These are phyloP conservation scores for Urechis unicinctus DNA, from an alignment of 2,888 invertebrate genomes.

Conservation along the genomic window DNA sequence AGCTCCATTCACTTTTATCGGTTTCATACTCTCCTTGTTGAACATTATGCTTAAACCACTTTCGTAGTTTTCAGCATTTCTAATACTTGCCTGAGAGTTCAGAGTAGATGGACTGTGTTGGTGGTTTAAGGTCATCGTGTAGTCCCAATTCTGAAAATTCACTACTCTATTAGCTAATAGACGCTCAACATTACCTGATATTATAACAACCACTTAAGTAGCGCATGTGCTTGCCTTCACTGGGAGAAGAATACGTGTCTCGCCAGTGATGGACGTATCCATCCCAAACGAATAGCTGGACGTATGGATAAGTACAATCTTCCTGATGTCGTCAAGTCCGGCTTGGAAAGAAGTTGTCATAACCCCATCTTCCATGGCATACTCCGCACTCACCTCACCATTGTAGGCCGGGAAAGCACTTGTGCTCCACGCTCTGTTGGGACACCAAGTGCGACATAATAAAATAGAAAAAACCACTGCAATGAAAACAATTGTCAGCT, in stretches of 20 bases:
- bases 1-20: constrained; percentile 8
- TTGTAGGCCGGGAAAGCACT: constrained; percentile 12
- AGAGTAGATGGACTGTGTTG: constrained; percentile 7
- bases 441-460: too few relatives aligned
- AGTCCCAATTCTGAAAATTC: not conserved
- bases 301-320: constrained; percentile 7
- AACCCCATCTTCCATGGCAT: not conserved
- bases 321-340: constrained; percentile 9
- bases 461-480: too few relatives aligned
- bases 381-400: constrained; percentile 10
- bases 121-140: constrained; percentile 11
- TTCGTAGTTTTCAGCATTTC: constrained; percentile 3
- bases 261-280: too few relatives aligned
- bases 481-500: too few relatives aligned
- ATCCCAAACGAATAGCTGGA: too few relatives aligned
- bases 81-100: constrained; percentile 6
- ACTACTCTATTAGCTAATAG: too few relatives aligned
- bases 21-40: constrained; percentile 10
- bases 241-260: too few relatives aligned
- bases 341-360: constrained; percentile 9
- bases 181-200: too few relatives aligned
- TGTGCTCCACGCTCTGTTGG: constrained; percentile 13
- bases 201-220: too few relatives aligned
- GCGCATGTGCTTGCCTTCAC: too few relatives aligned
- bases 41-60: constrained; percentile 8